Evolutionary conservation across 1,140 invertebrate genomes (phyloP).

Genomic region (Armadillidium nasatum): DNA sequence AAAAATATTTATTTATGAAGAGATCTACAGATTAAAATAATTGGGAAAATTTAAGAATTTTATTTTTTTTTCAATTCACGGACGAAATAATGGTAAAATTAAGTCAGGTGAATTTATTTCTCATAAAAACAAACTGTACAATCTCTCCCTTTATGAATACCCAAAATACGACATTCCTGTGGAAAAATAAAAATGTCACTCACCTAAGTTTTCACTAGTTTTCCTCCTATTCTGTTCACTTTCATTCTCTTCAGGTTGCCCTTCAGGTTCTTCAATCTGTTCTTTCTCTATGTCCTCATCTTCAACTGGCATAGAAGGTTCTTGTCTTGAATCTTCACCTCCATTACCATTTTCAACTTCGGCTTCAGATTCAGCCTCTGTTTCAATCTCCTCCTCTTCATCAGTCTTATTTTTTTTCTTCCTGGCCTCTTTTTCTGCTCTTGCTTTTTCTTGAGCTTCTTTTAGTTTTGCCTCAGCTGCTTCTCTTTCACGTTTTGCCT

Average conservation of each 20-base stretch:
- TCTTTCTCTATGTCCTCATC: neutral
- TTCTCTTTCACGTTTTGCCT: constrained; percentile 26
- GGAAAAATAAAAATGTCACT: too few species aligned
- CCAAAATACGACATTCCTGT: too few species aligned
- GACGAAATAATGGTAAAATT: too few species aligned
- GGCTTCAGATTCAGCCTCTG: constrained; percentile 18
- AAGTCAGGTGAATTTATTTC: too few species aligned
- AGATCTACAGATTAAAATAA: too few species aligned
- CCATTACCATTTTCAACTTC: constrained; percentile 15
- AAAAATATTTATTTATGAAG: too few species aligned
- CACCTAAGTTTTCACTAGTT: neutral
- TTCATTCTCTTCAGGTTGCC: neutral
- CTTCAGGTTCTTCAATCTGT: neutral
- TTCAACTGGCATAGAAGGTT: neutral
- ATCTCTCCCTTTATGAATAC: too few species aligned
- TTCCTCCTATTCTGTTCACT: neutral
- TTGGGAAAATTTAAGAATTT: too few species aligned
- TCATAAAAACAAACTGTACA: too few species aligned
- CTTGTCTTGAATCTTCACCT: neutral
- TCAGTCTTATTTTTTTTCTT: constrained; percentile 20
- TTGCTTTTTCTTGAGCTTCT: constrained; percentile 18
- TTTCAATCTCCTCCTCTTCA: too few species aligned
- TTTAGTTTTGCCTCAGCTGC: constrained; percentile 20
- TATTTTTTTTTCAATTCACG: too few species aligned
- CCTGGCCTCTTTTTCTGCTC: constrained; percentile 26